These are phyloP conservation scores for Orthosia incerta DNA, from an alignment of 2,888 invertebrate species.

Conservation along the genomic window DNA sequence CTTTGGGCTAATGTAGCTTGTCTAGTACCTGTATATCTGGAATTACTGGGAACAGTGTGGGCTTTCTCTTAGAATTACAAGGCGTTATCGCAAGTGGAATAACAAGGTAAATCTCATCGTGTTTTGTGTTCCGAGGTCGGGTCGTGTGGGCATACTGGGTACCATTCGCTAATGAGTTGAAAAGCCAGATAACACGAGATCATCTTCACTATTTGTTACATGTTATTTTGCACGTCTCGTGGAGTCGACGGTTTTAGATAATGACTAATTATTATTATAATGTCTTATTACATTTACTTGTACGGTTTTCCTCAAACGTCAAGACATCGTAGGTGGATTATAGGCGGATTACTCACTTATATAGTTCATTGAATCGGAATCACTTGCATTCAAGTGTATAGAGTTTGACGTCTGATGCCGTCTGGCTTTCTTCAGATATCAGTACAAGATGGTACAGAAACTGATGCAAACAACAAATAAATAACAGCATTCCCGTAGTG, in stretches of 20 bases:
- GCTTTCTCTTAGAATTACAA: conserved; percentile 62
- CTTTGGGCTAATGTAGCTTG: conserved; percentile 14
- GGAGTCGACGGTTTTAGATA: neutral
- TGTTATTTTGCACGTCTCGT: conserved; percentile 35
- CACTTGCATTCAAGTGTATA: conserved; percentile 5
- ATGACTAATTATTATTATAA: conserved; percentile 30
- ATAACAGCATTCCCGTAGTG: too few relatives aligned
- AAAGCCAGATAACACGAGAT: conserved; percentile 50
- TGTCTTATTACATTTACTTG: neutral
- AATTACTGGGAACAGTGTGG: conserved; percentile 31
- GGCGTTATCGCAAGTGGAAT: conserved; percentile 51
- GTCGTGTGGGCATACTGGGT: conserved; percentile 40
- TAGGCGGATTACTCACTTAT: conserved; percentile 1
- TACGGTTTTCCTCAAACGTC: conserved; percentile 7
- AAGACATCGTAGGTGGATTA: neutral
- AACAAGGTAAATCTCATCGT: conserved; percentile 54
- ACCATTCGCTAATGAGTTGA: conserved; percentile 56
- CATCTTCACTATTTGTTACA: conserved; percentile 32
- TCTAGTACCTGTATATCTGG: conserved; percentile 37
- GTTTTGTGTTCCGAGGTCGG: conserved; percentile 49
- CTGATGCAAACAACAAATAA: too few relatives aligned
- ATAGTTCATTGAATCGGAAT: conserved; percentile 2
- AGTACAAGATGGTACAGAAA: neutral
- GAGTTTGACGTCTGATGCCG: conserved; percentile 2
- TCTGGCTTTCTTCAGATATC: conserved; percentile 25